Evolutionary conservation across 1,140 invertebrate species (phyloP), one percentile per base, ranked within the genome.

Genomic region (Sarcophaga peregrina): DNA sequence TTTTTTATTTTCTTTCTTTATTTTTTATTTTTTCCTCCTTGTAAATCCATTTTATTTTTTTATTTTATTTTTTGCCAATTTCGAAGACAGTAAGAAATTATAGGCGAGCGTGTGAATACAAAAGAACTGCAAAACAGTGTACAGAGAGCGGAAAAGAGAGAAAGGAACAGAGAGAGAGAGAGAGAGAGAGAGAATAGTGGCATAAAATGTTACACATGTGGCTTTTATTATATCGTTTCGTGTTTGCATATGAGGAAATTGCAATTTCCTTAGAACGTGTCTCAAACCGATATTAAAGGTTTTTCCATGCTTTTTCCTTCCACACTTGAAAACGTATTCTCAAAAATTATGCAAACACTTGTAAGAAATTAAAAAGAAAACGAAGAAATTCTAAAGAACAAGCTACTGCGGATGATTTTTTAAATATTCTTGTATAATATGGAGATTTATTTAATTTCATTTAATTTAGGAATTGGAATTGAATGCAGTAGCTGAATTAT

Each of bases 211-310:
- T 20, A 17, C 47, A 78, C 75, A 78, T 78, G 75, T 78, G 75
- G 75, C n/a, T 78, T 78, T 78, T 78, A 78, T 78, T 78, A 78
- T 78, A 20, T 8, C 75, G 15, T 25, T 50, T 50, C 75, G 75
- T 78, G 75, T 78, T 78, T 78, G 75, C 47, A 78, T 78, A 52
- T 78, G 50, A 78, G 75, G 75, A 78, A 78, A 78, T 78, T 78
- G 75, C 47, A 78, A 78, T 78, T 78, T 78, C 75, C 75, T 78
- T 17, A 47, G 20, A 78, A 50, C 75, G 75, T 78, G 75, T 78
- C n/a, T 17, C 47, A 76, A 9, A 47, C 8, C 25, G 50, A 78
- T 78, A 78, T 78, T 78, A 78, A 78, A 78, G 75, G n/a, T 78
- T 52, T 50, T 78, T 17, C 48, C 20, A 20, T 20, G 15, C 25